Conservation (phyloP, 2,888 invertebrate genomes). For the Acleris sparsana region DNA sequence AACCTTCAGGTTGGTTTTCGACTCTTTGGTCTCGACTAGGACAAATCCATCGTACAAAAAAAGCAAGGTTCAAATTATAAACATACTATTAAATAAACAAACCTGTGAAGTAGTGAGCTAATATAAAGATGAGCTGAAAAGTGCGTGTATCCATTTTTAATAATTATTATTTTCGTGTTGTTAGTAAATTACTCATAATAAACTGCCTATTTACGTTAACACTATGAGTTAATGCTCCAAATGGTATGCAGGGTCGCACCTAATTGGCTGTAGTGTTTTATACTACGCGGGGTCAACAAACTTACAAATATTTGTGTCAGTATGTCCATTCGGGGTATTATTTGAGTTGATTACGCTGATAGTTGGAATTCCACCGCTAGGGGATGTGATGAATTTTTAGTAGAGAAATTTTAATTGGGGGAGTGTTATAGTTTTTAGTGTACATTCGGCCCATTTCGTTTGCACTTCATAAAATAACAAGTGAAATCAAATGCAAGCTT, state of each 20-base stretch:
- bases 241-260: slow-evolving; percentile 45
- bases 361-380: slow-evolving; percentile 1
- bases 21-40: too few relatives aligned
- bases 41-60: too few relatives aligned
- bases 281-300: slow-evolving; percentile 38
- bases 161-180: slow-evolving; percentile 21
- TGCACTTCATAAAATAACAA: too few relatives aligned
- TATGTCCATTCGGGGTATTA: slow-evolving; percentile 14
- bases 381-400: neutral
- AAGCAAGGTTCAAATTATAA: too few relatives aligned
- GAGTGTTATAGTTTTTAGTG: neutral
- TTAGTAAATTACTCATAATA: slow-evolving; percentile 37
- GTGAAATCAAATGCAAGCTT: too few relatives aligned
- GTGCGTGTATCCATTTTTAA: neutral
- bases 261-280: slow-evolving; percentile 40
- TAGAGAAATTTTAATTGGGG: neutral
- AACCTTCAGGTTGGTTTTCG: too few relatives aligned
- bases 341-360: slow-evolving; percentile 14
- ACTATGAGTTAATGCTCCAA: slow-evolving; percentile 41
- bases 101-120: too few relatives aligned
- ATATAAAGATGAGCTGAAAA: too few relatives aligned
- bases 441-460: too few relatives aligned
- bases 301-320: slow-evolving; percentile 37
- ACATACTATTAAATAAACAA: too few relatives aligned
- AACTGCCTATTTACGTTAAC: slow-evolving; percentile 39